These are phyloP conservation scores for Drosophila paulistorum DNA, from an alignment of 1,140 invertebrate species.

Conservation along the genomic window DNA sequence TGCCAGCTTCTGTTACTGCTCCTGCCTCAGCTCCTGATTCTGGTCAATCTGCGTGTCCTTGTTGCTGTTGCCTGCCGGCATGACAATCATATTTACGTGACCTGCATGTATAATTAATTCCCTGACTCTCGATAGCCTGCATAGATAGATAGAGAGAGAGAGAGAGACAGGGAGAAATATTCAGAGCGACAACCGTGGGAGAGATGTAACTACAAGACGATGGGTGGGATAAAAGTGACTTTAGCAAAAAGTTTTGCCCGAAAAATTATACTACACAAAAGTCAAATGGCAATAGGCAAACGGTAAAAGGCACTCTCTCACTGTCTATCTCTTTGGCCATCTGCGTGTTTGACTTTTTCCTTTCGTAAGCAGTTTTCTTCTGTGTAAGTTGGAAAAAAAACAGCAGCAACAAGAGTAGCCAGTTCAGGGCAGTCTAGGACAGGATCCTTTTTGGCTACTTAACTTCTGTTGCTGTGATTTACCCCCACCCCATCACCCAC, in stretches of 20 bases:
- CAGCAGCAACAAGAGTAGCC: background rate
- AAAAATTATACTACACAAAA: conserved; percentile 61
- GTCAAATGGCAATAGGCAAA: conserved; percentile 26
- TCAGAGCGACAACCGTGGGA: background rate
- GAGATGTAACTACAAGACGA: background rate
- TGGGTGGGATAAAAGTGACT: conserved; percentile 49
- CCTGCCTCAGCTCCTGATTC: conserved; percentile 15
- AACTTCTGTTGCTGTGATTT: conserved; percentile 50
- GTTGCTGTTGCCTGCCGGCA: conserved; percentile 58
- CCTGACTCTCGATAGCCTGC: conserved; percentile 28
- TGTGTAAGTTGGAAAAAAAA: conserved; percentile 34
- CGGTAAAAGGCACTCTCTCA: conserved; percentile 49
- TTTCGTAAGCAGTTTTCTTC: conserved; percentile 78
- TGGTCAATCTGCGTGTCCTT: conserved; percentile 63
- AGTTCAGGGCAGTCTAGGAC: no score
- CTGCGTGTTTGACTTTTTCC: conserved; percentile 74
- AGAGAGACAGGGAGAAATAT: background rate
- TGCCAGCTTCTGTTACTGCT: conserved; percentile 7
- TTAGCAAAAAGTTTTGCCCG: conserved; percentile 67
- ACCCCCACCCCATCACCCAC: background rate
- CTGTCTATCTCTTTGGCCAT: conserved; percentile 51
- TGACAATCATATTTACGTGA: conserved; percentile 81
- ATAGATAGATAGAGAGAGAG: background rate
- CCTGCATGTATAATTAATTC: conserved; percentile 81
- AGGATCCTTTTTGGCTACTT: conserved; percentile 18